Conservation (phyloP, 2,113 vertebrate species). For the Astatotilapia flaviijosephi region DNA sequence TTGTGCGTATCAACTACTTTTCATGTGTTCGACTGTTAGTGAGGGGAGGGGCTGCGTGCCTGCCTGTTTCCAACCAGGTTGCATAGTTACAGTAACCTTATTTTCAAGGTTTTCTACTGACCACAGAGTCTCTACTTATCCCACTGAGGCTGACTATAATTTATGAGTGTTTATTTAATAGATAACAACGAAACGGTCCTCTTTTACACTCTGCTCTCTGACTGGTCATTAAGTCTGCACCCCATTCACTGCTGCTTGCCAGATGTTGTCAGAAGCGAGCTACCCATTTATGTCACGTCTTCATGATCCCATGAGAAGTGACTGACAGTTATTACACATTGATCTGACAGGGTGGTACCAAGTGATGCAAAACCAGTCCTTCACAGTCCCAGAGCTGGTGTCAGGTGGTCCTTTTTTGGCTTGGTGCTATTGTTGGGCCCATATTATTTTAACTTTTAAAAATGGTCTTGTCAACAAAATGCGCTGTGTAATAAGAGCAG, state of each 20-base stretch:
- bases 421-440: not conserved
- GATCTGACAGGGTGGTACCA: constrained; percentile 29
- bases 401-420: not conserved
- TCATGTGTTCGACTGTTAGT: not conserved
- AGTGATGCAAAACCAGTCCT: not conserved
- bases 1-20: not conserved
- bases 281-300: constrained; percentile 6
- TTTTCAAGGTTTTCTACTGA: not conserved
- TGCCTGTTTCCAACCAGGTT: not conserved
- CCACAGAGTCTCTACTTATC: not conserved
- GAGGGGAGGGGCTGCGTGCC: not conserved
- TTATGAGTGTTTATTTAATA: not conserved
- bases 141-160: not conserved
- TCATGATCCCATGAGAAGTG: constrained; percentile 27
- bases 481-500: not conserved
- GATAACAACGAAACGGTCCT: not conserved
- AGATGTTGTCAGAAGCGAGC: not conserved
- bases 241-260: not conserved
- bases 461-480: not conserved
- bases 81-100: not conserved
- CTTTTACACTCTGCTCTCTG: not conserved
- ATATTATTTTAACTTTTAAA: not conserved
- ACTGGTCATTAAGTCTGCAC: not conserved
- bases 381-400: constrained; percentile 3
- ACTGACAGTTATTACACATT: constrained; percentile 41